These are phyloP conservation scores for Hirtodrosophila confusa DNA, from an alignment of 2,888 invertebrate genomes.

Conservation along the genomic window DNA sequence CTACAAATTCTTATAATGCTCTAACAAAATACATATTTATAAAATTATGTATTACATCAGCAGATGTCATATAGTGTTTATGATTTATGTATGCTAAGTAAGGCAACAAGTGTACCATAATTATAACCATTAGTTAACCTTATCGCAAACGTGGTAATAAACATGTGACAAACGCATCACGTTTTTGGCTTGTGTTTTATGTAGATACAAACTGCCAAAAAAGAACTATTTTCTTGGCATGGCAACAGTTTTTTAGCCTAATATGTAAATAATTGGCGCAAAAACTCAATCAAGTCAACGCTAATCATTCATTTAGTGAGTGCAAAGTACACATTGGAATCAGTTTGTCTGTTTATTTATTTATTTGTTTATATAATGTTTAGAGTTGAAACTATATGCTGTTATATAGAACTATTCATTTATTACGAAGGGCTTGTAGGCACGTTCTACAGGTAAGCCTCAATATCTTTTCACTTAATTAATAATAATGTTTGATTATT, in stretches of 20 bases:
- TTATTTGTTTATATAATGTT: not conserved
- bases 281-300: not conserved
- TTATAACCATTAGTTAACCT: conserved; percentile 11
- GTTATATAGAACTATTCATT: too few relatives aligned
- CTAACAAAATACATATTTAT: too few relatives aligned
- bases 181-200: conserved; percentile 26
- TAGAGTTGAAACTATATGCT: too few relatives aligned
- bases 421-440: too few relatives aligned
- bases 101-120: conserved; percentile 8
- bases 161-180: conserved; percentile 49
- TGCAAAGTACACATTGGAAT: too few relatives aligned
- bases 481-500: conserved; percentile 11
- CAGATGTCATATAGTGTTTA: too few relatives aligned
- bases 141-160: conserved; percentile 55
- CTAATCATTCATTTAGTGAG: not conserved
- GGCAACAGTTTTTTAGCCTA: conserved; percentile 18
- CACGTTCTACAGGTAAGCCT: not conserved
- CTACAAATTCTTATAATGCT: too few relatives aligned
- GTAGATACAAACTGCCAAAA: not conserved
- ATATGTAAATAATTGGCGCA: not conserved
- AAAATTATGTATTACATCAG: too few relatives aligned
- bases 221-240: conserved; percentile 6
- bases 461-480: conserved; percentile 17
- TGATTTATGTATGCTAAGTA: not conserved
- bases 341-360: too few relatives aligned